Evolutionary conservation across 2,888 invertebrate genomes (phyloP), one percentile per base, ranked within the genome.

Genomic region (Caenorhabditis sulstoni): DNA sequence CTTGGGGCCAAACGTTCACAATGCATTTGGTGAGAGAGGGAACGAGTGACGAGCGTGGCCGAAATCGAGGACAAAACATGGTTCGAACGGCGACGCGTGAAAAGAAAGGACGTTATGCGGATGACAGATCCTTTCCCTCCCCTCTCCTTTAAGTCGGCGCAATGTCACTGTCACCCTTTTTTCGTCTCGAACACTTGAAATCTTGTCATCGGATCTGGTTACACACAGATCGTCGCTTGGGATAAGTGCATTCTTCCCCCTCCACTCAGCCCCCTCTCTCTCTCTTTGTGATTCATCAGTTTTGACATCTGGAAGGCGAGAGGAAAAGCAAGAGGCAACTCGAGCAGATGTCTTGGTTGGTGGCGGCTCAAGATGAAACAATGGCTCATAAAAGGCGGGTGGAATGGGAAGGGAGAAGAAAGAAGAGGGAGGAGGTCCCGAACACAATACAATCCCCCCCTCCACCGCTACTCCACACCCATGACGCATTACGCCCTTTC

Each of bases 1-100:
- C 73, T 73, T 73, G 73, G 58, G n/a, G 29, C 29, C 29, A 29
- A 64, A 55, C 73, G 55, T 49, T 71, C 71, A 71, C 71, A 71
- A 71, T 35, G 62, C 57, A 71, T 71, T 64, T 62, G 41, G 23
- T 29, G 39, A 35, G 23, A 41, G 39, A 35, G 39, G 57, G 39
- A 47, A 39, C 14, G 58, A 73, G 73, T 73, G 73, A 73, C 73
- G 73, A 73, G 73, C 73, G 73, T 73, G 58, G 29, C 47, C 49
- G 22, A 35, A 62, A 65, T 47, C 49, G 73, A 64, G 73, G 73
- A 62, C 61, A 62, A 49, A 61, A 29, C 29, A 29, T 49, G 14
- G 71, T 61, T 41, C 52, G 61, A 70, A 70, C 68, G 53, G 53
- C 68, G 61, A 44, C 20, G 68, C 52, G 61, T 53, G 50, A 55